Evolutionary conservation across 1,140 invertebrate genomes (phyloP).

Genomic region (Olivierus martensii): DNA sequence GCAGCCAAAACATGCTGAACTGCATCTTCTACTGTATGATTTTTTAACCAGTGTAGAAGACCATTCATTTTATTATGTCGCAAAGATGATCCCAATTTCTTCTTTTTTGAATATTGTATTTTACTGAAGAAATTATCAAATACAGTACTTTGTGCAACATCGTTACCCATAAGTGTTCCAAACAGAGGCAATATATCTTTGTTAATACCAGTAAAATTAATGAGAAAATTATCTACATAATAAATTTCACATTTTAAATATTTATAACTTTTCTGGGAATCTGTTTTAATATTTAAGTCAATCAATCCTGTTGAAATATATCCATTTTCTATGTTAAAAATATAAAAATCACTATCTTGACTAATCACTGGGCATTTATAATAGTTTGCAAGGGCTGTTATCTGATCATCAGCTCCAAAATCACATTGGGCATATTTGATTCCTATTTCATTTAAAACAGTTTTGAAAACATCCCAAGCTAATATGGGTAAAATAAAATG

Average conservation of each 20-base stretch:
- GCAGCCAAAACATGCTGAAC: constrained; percentile 28
- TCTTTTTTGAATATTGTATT: constrained; percentile 45
- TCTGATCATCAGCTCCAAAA: constrained; percentile 75
- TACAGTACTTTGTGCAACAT: constrained; percentile 52
- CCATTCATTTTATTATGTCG: constrained; percentile 45
- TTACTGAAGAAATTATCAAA: constrained; percentile 54
- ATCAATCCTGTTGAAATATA: constrained; percentile 65
- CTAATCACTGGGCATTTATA: constrained; percentile 70
- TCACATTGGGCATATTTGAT: constrained; percentile 52
- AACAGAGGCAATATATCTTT: constrained; percentile 53
- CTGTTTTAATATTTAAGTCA: constrained; percentile 25
- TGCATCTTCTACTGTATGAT: constrained; percentile 47
- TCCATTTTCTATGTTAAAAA: constrained; percentile 50
- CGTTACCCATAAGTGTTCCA: constrained; percentile 70
- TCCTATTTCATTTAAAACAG: constrained; percentile 45
- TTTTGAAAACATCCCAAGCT: constrained; percentile 51
- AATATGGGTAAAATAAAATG: constrained; percentile 31
- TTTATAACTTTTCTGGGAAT: not conserved
- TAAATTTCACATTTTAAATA: constrained; percentile 53
- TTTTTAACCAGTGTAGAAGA: constrained; percentile 56
- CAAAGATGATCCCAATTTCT: constrained; percentile 15
- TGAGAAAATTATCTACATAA: constrained; percentile 49
- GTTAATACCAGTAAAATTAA: constrained; percentile 46
- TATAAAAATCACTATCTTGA: constrained; percentile 82
- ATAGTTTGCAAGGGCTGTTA: constrained; percentile 56